Percentiles rank a stretch among this genome's conserved stretches.
phyloP scores from a whole-genome alignment of 1,140 invertebrate genomes.

The Hypsibius dujardini region DNA sequence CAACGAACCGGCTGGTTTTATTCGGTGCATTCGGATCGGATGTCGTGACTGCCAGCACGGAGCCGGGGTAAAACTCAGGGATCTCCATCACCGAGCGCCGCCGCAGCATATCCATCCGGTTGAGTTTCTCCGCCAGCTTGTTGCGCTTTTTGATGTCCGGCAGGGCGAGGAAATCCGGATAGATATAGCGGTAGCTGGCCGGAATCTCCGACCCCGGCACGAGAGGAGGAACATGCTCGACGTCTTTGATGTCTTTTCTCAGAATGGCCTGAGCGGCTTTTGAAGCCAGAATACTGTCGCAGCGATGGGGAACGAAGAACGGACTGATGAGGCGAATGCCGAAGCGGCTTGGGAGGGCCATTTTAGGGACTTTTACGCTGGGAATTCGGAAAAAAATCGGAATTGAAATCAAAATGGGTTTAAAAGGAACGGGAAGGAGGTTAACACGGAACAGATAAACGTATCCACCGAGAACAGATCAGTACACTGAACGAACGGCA shows the following conservation, averaged over 20 bases:
- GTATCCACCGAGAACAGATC: no score
- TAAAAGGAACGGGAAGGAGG: no score
- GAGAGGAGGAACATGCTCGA: slow-evolving; percentile 22
- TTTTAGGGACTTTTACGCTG: no score
- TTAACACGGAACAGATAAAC: no score
- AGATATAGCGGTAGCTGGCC: slow-evolving; percentile 51
- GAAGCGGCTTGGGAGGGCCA: no score
- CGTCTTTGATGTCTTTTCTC: slow-evolving; percentile 20
- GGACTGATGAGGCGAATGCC: not conserved
- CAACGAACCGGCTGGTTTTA: slow-evolving; percentile 59
- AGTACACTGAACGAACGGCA: no score
- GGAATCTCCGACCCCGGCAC: not conserved
- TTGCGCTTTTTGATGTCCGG: slow-evolving; percentile 60
- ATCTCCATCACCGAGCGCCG: slow-evolving; percentile 63
- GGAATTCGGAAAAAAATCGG: no score
- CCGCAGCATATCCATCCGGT: slow-evolving; percentile 76
- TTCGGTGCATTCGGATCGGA: slow-evolving; percentile 66
- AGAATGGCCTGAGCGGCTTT: not conserved
- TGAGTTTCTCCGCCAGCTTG: slow-evolving; percentile 61
- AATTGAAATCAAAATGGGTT: no score
- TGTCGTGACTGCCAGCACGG: slow-evolving; percentile 72
- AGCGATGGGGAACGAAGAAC: not conserved
- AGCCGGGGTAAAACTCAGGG: slow-evolving; percentile 94
- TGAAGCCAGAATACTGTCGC: slow-evolving; percentile 5
- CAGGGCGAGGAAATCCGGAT: slow-evolving; percentile 85